These are phyloP conservation scores for Biston betularia DNA, from an alignment of 2,888 invertebrate species.

Conservation along the genomic window DNA sequence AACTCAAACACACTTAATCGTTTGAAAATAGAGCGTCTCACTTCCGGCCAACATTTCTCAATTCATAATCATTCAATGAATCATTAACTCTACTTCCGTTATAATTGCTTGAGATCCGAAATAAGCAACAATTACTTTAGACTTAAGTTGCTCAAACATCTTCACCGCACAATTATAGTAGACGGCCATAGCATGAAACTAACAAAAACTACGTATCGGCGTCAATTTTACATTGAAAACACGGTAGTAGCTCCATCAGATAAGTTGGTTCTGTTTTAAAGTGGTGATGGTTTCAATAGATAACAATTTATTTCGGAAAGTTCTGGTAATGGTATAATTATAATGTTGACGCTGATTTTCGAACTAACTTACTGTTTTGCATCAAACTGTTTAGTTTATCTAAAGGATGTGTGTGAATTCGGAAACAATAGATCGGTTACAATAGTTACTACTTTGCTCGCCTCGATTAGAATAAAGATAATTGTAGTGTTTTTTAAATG, in stretches of 20 bases:
- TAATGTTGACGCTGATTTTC: constrained; percentile 34
- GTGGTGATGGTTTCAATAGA: constrained; percentile 54
- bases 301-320: constrained; percentile 61
- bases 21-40: constrained; percentile 30
- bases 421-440: constrained; percentile 20
- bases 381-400: constrained; percentile 12
- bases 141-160: constrained; percentile 64
- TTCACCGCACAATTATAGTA: constrained; percentile 1
- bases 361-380: constrained; percentile 20
- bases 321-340: constrained; percentile 61
- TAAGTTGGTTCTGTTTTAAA: constrained; percentile 8
- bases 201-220: too few species aligned
- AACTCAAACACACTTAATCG: constrained; percentile 36
- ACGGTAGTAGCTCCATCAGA: neutral
- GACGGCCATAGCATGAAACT: neutral
- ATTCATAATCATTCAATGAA: constrained; percentile 65
- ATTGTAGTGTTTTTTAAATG: neutral
- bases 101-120: constrained; percentile 67
- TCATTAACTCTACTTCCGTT: constrained; percentile 64
- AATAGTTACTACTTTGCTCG: constrained; percentile 9
- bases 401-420: constrained; percentile 19
- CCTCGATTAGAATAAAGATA: neutral
- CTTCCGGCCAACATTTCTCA: constrained; percentile 33
- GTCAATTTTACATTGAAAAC: neutral
- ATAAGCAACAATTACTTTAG: constrained; percentile 61